phyloP scores from a whole-genome alignment of 2,113 vertebrate species.

The Corvus moneduloides region DNA sequence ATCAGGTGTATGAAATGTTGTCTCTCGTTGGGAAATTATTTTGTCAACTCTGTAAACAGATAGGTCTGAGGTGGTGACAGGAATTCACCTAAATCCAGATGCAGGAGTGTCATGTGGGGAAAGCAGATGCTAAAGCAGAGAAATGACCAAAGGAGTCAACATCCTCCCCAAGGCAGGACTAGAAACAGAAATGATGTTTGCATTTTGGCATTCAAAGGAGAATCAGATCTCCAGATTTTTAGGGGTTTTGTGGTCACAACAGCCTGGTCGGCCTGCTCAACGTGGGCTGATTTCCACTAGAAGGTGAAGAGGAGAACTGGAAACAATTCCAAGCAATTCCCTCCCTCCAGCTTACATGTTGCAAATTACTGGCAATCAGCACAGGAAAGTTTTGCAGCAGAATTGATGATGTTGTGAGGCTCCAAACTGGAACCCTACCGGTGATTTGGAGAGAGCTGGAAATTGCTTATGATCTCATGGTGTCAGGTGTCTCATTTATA shows the following conservation, averaged over 20 bases:
- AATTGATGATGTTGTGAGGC: conserved; percentile 15
- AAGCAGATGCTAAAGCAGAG: background rate
- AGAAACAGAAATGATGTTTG: background rate
- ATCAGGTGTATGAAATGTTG: background rate
- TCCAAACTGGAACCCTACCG: background rate
- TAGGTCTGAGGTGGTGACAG: background rate
- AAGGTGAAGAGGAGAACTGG: background rate
- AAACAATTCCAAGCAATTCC: background rate
- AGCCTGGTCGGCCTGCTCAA: background rate
- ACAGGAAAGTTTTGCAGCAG: conserved; percentile 2
- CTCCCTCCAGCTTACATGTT: background rate
- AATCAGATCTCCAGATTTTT: background rate
- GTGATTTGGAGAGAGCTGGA: conserved; percentile 46
- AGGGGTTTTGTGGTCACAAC: background rate
- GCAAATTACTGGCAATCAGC: conserved; percentile 36
- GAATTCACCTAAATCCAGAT: background rate
- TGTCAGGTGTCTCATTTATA: conserved; percentile 47
- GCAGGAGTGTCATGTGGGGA: background rate
- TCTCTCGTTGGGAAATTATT: background rate
- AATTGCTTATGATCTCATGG: conserved; percentile 55
- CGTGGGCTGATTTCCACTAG: background rate
- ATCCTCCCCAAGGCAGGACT: background rate
- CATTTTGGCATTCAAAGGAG: background rate
- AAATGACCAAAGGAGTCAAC: background rate
- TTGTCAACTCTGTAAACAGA: background rate